Evolutionary conservation across 2,888 invertebrate species (phyloP).

Genomic region (Hypselothyrea guttata): DNA sequence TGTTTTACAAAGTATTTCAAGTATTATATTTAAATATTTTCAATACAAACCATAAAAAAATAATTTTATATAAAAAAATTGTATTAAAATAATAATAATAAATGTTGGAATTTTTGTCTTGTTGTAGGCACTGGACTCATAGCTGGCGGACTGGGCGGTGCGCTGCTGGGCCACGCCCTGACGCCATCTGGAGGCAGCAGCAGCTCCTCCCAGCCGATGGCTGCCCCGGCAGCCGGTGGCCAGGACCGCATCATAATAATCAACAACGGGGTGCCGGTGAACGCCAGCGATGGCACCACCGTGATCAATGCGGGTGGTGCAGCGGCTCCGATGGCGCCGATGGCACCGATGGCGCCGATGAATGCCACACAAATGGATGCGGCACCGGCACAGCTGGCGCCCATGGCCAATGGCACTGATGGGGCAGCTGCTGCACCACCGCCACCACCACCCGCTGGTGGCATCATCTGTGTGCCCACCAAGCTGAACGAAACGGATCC

Average conservation of each 20-base stretch:
- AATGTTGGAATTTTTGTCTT: no score
- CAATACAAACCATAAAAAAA: no score
- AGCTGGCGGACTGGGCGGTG: constrained; percentile 81
- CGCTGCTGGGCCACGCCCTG: constrained; percentile 78
- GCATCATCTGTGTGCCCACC: constrained; percentile 80
- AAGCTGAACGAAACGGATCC: constrained; percentile 81
- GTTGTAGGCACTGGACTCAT: constrained; percentile 78
- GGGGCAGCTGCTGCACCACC: constrained; percentile 32
- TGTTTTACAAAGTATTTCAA: no score
- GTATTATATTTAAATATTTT: no score
- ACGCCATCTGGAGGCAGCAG: constrained; percentile 78
- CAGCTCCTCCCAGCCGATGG: constrained; percentile 62
- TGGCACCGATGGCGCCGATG: constrained; percentile 27
- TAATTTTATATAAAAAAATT: no score
- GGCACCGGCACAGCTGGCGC: constrained; percentile 55
- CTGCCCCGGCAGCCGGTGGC: constrained; percentile 63
- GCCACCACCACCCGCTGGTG: constrained; percentile 67
- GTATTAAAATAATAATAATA: no score
- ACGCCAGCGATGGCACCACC: constrained; percentile 61
- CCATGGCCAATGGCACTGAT: constrained; percentile 47
- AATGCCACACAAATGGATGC: constrained; percentile 42
- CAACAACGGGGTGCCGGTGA: constrained; percentile 79
- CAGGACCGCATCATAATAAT: constrained; percentile 81
- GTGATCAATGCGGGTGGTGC: constrained; percentile 73
- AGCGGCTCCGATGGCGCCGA: constrained; percentile 23